Base-by-base conservation (phyloP, 1,140 invertebrate genomes). In the Ganaspis sp. region DNA sequence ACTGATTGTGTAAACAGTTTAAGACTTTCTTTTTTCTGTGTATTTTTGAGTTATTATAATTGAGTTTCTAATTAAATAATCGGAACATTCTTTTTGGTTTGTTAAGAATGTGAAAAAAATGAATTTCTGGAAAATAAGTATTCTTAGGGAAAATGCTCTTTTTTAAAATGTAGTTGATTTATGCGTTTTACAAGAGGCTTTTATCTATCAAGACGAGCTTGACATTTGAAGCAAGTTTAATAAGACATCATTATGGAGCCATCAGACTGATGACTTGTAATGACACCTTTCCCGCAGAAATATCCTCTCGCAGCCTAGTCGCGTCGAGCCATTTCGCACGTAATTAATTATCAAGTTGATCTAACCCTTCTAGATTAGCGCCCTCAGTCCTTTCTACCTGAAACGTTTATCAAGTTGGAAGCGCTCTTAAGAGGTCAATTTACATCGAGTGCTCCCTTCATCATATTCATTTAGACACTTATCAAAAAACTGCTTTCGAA, bases 321-420 rank as follows among this genome's bases (percentile, higher is more conserved):
- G 29, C 19, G n/a, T 5, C 17, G n/a, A 49, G 45, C 45, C 45
- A 49, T 49, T 5, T 49, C 19, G 45, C 45, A 49, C 45, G n/a
- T 17, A 49, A 49, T 49, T 49, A 49, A 49, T 49, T 49, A 49
- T 49, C 45, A 49, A 17, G 45, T n/a, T 49, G n/a, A 49, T 49
- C 45, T n/a, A n/a, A 49, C 45, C 45, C 45, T 19, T 49, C 45
- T 49, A 49, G 5, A n/a, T 49, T 49, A 17, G n/a, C 45, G 45
- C 17, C 17, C 45, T 49, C n/a, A 6, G 1, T 49, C 45, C 17
- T 49, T 49, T n/a, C 45, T 17, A 49, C 45, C 45, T 49, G 45
- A 49, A 49, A 49, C 15, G n/a, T 49, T 49, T 19, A 49, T 49
- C 45, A 49, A 49, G 45, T 49, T 17, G 45, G 45, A 49, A 49